phyloP scores from a whole-genome alignment of 2,888 invertebrate species.

The Bombylius major region DNA sequence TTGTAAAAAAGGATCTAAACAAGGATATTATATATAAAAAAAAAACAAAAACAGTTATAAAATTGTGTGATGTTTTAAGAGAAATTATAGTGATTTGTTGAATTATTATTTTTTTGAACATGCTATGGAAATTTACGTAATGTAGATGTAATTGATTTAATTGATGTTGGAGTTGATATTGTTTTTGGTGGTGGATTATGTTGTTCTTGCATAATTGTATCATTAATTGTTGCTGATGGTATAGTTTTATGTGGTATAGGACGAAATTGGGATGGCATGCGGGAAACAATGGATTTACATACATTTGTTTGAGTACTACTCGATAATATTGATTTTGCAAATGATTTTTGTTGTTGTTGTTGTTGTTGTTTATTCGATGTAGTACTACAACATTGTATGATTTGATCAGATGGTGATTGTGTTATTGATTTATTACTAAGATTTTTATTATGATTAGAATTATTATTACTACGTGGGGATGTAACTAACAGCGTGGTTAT shows the following conservation, averaged over 20 bases:
- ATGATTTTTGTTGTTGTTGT: constrained; percentile 5
- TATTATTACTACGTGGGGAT: constrained; percentile 35
- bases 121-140: constrained; percentile 14
- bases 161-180: constrained; percentile 32
- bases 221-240: constrained; percentile 19
- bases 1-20: too few species aligned
- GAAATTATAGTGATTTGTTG: too few species aligned
- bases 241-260: constrained; percentile 37
- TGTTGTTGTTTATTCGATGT: constrained; percentile 21
- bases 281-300: constrained; percentile 21
- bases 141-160: constrained; percentile 3
- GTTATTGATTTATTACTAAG: constrained; percentile 5
- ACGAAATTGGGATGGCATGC: constrained; percentile 38
- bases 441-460: constrained; percentile 27
- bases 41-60: too few species aligned
- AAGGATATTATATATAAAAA: too few species aligned
- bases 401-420: constrained; percentile 17
- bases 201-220: constrained; percentile 19
- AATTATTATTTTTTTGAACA: constrained; percentile 6
- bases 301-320: constrained; percentile 14
- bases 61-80: too few species aligned
- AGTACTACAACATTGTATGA: constrained; percentile 33
- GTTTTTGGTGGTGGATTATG: constrained; percentile 19
- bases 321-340: constrained; percentile 4
- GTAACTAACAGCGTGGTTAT: constrained; percentile 27